Percentiles rank a stretch among this genome's conserved stretches.
Conservation (phyloP, 2,888 invertebrate species). For the Cylloceria caligata region DNA sequence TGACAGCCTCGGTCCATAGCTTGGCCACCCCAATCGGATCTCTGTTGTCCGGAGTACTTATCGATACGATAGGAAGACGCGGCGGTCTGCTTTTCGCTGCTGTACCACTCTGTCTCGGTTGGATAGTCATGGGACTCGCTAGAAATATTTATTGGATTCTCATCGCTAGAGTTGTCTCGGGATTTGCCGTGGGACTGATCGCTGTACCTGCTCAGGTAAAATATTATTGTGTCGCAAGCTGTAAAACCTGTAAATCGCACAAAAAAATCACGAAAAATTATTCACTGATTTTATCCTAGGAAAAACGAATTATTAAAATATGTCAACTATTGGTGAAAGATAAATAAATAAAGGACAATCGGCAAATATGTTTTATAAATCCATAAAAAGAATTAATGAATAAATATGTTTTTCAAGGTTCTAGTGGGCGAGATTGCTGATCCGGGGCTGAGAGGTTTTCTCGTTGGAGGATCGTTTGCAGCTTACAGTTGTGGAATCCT, state of each 20-base stretch:
- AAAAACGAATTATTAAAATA: no score
- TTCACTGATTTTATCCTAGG: no score
- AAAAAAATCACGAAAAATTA: no score
- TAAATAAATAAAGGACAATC: no score
- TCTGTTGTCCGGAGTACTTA: slow-evolving; percentile 89
- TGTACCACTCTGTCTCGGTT: slow-evolving; percentile 89
- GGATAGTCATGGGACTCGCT: slow-evolving; percentile 87
- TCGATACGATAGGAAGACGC: slow-evolving; percentile 90
- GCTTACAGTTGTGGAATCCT: slow-evolving; percentile 92
- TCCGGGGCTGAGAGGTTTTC: slow-evolving; percentile 89
- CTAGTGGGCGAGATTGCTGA: slow-evolving; percentile 92
- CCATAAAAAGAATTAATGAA: no score
- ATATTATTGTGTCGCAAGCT: slow-evolving; percentile 1
- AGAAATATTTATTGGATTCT: slow-evolving; percentile 87
- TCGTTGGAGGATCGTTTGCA: slow-evolving; percentile 90
- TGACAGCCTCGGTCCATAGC: slow-evolving; percentile 91
- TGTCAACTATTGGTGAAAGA: no score
- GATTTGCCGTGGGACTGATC: slow-evolving; percentile 90
- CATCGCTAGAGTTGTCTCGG: slow-evolving; percentile 89
- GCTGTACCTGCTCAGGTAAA: slow-evolving; percentile 91
- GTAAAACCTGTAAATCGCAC: neutral
- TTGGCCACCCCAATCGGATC: slow-evolving; percentile 92
- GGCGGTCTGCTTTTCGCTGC: slow-evolving; percentile 88
- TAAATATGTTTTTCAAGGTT: slow-evolving; percentile 85
- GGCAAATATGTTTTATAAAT: no score